Percentiles rank a stretch among this genome's conserved stretches.
These are phyloP conservation scores for Pseudois nayaur DNA, from an alignment of 2,113 vertebrate species.

Conservation along the genomic window DNA sequence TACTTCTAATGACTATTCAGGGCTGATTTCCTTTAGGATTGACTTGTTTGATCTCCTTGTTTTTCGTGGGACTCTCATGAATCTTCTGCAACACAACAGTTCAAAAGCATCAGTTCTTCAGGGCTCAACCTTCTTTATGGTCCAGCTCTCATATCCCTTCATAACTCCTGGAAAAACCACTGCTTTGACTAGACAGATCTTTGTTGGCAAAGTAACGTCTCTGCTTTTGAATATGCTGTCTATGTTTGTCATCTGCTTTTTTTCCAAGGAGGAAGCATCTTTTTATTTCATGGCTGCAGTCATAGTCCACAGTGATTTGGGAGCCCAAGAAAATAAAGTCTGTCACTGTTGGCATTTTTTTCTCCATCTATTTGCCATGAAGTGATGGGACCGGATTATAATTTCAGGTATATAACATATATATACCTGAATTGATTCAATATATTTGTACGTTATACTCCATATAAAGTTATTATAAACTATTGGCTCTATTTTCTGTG, in stretches of 20 bases:
- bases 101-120: background rate
- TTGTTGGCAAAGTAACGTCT: background rate
- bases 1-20: background rate
- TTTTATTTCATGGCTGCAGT: background rate
- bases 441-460: background rate
- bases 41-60: background rate
- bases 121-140: background rate
- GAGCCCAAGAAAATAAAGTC: background rate
- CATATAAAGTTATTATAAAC: background rate
- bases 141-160: background rate
- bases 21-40: background rate
- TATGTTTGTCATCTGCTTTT: background rate
- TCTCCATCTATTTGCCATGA: background rate
- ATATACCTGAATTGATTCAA: background rate
- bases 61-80: background rate
- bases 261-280: background rate
- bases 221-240: background rate
- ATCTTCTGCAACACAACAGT: background rate
- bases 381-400: background rate
- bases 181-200: background rate
- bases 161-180: background rate
- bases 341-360: background rate
- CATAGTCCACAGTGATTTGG: background rate
- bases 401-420: background rate
- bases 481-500: background rate